A percentile compares a stretch with the other conserved stretches of the same genome.
Conservation (phyloP, 2,113 vertebrate genomes). For the Meriones unguiculatus region DNA sequence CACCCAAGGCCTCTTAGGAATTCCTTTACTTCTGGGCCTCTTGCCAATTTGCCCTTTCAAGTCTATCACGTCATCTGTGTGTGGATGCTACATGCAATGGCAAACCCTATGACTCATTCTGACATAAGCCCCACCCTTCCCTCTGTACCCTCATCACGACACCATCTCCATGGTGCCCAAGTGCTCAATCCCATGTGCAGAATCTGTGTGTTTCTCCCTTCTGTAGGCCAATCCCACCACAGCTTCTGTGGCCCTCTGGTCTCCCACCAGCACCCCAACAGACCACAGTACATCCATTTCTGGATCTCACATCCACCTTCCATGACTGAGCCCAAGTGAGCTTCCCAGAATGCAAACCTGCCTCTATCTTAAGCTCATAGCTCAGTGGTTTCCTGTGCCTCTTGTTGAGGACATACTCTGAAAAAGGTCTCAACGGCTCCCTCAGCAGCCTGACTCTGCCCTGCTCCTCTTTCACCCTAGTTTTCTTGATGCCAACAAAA, state of each 20-base stretch:
- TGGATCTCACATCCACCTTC: background rate
- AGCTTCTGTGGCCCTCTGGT: background rate
- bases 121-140: background rate
- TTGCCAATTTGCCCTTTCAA: background rate
- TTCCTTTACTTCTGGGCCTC: background rate
- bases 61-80: background rate
- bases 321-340: background rate
- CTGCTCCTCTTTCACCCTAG: background rate
- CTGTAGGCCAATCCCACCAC: background rate
- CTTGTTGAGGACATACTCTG: too few relatives aligned
- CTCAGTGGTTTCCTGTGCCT: background rate
- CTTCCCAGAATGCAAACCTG: background rate
- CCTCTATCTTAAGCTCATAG: background rate
- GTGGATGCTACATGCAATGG: background rate
- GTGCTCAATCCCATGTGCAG: too few relatives aligned
- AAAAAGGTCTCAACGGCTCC: background rate
- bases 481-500: background rate
- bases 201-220: background rate
- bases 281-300: background rate
- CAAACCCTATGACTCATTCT: background rate
- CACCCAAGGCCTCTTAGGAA: background rate
- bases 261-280: background rate
- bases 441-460: background rate
- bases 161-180: too few relatives aligned
- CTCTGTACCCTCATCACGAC: background rate